These are phyloP conservation scores for Polypterus bichir DNA, from an alignment of 2,113 vertebrate genomes.

Conservation along the genomic window DNA sequence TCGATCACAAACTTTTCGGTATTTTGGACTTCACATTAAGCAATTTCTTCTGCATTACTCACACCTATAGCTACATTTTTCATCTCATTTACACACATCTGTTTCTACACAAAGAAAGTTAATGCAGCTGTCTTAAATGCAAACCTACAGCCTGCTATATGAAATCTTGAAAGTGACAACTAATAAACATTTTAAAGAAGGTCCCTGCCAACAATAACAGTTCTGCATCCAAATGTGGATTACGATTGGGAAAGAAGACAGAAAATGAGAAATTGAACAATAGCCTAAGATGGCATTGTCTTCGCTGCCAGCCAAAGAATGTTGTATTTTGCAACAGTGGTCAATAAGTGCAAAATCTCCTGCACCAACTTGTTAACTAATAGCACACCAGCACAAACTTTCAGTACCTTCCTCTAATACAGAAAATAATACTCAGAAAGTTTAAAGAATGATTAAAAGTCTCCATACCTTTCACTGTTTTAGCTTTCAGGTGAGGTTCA, in stretches of 20 bases:
- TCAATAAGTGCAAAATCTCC: no score
- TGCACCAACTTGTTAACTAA: no score
- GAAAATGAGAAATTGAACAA: constrained; percentile 40
- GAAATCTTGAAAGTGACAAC: constrained; percentile 47
- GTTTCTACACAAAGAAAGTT: constrained; percentile 28
- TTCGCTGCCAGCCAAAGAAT: constrained; percentile 31
- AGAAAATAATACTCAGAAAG: no score
- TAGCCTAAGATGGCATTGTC: constrained; percentile 36
- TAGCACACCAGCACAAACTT: no score
- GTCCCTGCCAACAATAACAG: constrained; percentile 44
- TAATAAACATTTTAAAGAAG: constrained; percentile 44
- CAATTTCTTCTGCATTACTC: constrained; percentile 5
- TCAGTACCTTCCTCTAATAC: no score
- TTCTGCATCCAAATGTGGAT: constrained; percentile 29
- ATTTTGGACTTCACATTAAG: neutral
- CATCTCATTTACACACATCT: constrained; percentile 17
- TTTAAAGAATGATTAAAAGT: no score
- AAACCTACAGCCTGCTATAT: constrained; percentile 34
- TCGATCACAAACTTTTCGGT: neutral
- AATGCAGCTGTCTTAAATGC: constrained; percentile 43
- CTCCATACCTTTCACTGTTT: no score
- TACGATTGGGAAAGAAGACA: constrained; percentile 34
- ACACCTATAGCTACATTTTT: constrained; percentile 16
- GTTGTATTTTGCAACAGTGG: constrained; percentile 16
- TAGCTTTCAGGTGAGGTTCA: no score